Conservation (phyloP, 1,140 invertebrate genomes). For the Drosophila bifasciata region DNA sequence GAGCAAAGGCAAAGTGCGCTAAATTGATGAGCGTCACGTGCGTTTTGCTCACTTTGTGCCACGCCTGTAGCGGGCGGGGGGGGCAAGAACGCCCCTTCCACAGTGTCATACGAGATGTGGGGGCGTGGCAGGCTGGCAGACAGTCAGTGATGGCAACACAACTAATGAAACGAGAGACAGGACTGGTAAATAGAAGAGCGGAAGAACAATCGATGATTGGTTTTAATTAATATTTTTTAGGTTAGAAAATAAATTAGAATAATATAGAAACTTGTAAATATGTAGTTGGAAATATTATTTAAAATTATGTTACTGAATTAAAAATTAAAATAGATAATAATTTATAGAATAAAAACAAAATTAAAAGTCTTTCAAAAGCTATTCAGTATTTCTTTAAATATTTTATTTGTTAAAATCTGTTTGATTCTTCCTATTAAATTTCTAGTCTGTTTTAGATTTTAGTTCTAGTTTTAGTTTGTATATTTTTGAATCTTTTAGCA, state of each 20-base stretch:
- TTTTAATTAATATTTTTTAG: too few species aligned
- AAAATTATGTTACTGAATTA: background rate
- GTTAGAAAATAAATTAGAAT: too few species aligned
- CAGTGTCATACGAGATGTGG: slow-evolving; percentile 50
- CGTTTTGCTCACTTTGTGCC: slow-evolving; percentile 67
- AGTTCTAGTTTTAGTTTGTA: too few species aligned
- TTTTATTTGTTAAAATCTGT: background rate
- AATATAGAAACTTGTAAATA: too few species aligned
- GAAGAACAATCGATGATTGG: too few species aligned
- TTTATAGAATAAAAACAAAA: background rate
- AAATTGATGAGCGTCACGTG: slow-evolving; percentile 83
- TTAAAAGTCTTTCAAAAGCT: background rate
- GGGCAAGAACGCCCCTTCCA: slow-evolving; percentile 11
- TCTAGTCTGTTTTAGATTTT: too few species aligned
- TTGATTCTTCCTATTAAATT: too few species aligned
- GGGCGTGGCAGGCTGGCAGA: slow-evolving; percentile 25
- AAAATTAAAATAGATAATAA: background rate
- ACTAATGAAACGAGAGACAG: slow-evolving; percentile 13
- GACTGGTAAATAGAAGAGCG: too few species aligned
- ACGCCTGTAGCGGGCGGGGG: slow-evolving; percentile 39
- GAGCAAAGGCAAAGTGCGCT: slow-evolving; percentile 72
- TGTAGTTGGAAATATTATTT: too few species aligned
- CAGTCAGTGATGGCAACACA: slow-evolving; percentile 39
- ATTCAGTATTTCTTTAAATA: too few species aligned
- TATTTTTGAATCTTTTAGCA: too few species aligned